phyloP scores from a whole-genome alignment of 2,888 invertebrate genomes.

The Drosophila kambysellisi region DNA sequence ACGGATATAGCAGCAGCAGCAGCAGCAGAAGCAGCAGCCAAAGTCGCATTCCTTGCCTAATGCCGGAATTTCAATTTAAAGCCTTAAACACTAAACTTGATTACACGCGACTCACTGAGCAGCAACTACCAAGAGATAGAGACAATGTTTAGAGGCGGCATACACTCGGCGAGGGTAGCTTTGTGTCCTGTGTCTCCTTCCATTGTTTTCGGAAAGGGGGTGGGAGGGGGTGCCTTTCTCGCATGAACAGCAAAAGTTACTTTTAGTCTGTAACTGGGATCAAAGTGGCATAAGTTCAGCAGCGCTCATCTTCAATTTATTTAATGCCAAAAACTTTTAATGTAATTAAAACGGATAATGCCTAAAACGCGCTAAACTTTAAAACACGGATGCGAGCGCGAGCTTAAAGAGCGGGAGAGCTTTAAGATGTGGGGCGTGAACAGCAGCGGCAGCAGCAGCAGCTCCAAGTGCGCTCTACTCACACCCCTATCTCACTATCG shows the following conservation, averaged over 20 bases:
- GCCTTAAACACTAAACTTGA: slow-evolving; percentile 81
- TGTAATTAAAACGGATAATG: slow-evolving; percentile 77
- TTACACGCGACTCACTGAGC: slow-evolving; percentile 74
- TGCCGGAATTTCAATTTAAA: slow-evolving; percentile 83
- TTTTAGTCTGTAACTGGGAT: slow-evolving; percentile 62
- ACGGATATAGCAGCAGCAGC: neutral
- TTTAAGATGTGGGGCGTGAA: slow-evolving; percentile 44
- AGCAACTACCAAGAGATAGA: slow-evolving; percentile 35
- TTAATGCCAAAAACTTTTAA: slow-evolving; percentile 75
- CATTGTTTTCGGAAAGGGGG: slow-evolving; percentile 40
- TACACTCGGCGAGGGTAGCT: slow-evolving; percentile 10
- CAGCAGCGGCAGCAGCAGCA: neutral
- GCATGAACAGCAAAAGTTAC: slow-evolving; percentile 73
- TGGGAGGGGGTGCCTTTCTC: slow-evolving; percentile 35
- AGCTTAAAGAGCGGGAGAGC: slow-evolving; percentile 41
- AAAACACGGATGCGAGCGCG: slow-evolving; percentile 28
- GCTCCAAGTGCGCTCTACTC: slow-evolving; percentile 6
- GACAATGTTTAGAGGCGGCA: slow-evolving; percentile 1
- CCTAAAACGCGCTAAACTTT: slow-evolving; percentile 64
- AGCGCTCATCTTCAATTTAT: slow-evolving; percentile 71
- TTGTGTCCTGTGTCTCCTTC: slow-evolving; percentile 35
- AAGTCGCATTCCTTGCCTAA: slow-evolving; percentile 75
- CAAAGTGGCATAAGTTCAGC: slow-evolving; percentile 76
- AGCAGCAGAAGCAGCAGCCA: neutral
- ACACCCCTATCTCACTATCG: slow-evolving; percentile 9